Base-by-base conservation (phyloP, 2,888 invertebrate species). In the Physocephala rufipes region DNA sequence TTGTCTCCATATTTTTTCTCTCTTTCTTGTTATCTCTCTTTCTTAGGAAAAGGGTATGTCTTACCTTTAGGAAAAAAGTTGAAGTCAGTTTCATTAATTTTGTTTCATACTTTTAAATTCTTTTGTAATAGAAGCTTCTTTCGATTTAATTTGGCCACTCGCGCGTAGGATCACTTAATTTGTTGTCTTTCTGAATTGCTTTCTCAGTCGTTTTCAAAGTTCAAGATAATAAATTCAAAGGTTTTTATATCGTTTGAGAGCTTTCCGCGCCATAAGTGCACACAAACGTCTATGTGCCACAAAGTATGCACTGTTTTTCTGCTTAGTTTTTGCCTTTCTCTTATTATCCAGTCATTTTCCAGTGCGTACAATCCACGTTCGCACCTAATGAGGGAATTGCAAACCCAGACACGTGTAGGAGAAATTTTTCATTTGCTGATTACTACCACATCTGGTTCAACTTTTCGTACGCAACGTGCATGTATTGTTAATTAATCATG, bases 401-500 rank as follows among this genome's bases (percentile, higher is more conserved):
- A 12, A 4, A 21, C 55, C 24, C 15, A 51, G 19, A 30, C 67
- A 67, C 67, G 58, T 67, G 16, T 43, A 47, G 45, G 67, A 45
- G 47, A 19, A 58, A 24, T 67, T 59, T 67, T 67, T 67, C 59
- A 67, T 67, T 67, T 67, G 45, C 26, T 58, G n/a, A n/a, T n/a
- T n/a, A n/a, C n/a, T n/a, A n/a, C 58, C 67, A 59, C 67, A 67
- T 58, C 43, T 36, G 21, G 58, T 47, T 12, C 47, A 67, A 47
- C 47, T 19, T 26, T 58, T 45, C 59, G 67, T 58, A 67, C 58
- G 67, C 47, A 28, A 58, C 67, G 59, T 67, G 67, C 67, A 67
- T 67, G 67, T 43, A 58, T 58, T 58, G 67, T 59, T 67, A 67
- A 67, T 67, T 67, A 67, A 67, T 67, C 36, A 58, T 58, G 59